A percentile compares a stretch with the other conserved stretches of the same genome.
Conservation (phyloP, 53 echinoderm and acorn worm species). For the Stichopus horrens region DNA sequence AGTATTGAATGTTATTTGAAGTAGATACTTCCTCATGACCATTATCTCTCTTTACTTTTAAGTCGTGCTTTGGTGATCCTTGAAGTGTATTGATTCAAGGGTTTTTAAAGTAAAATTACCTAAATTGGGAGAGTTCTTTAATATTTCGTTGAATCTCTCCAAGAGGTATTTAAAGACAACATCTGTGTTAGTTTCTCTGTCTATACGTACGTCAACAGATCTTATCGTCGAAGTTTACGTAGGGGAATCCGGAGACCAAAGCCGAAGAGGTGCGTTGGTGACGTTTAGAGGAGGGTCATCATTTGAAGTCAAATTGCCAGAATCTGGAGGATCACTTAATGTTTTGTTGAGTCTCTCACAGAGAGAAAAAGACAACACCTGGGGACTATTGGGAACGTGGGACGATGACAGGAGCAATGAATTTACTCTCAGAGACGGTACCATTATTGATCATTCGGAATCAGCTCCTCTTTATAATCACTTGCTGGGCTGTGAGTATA, state of each 20-base stretch:
- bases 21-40: too few species aligned
- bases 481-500: conserved; percentile 14
- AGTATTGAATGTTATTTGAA: too few species aligned
- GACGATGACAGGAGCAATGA: conserved; percentile 73
- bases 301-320: conserved; percentile 61
- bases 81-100: too few species aligned
- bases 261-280: conserved; percentile 55
- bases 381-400: conserved; percentile 87
- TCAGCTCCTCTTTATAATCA: neutral
- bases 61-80: too few species aligned
- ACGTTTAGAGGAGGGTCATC: conserved; percentile 69
- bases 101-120: too few species aligned
- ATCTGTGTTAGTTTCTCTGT: neutral
- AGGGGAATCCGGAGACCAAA: conserved; percentile 6
- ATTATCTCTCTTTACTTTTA: too few species aligned
- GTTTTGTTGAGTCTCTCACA: conserved; percentile 60
- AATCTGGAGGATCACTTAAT: conserved; percentile 63
- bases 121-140: too few species aligned
- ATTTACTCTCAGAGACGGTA: conserved; percentile 57
- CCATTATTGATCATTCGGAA: conserved; percentile 3
- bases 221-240: conserved; percentile 11
- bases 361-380: conserved; percentile 38
- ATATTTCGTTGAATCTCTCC: too few species aligned
- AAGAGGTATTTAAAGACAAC: neutral
- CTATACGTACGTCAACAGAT: neutral